Base-by-base conservation (phyloP, 2,797 vertebrate species). In the Morelia viridis region DNA sequence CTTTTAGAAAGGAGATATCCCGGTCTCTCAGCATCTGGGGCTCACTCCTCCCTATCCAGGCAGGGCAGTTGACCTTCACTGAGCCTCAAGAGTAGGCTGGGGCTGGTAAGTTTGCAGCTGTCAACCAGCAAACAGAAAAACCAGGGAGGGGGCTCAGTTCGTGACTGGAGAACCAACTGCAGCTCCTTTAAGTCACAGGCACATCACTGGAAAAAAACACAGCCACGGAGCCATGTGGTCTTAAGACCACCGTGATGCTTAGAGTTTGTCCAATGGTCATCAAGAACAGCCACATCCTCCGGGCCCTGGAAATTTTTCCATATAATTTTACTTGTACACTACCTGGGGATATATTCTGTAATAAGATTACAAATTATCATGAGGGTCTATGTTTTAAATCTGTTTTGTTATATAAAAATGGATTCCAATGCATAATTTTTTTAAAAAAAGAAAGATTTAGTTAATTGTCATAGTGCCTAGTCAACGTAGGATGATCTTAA, bases 351-450 rank as follows among this genome's bases (percentile, higher is more conserved):
- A 24, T 31, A 71, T 56, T 17, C 35, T 8, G 13, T 41, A 41
- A 76, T 76, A 76, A 76, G 71, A 17, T 76, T 76, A 76, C 17
- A 76, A 41, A 76, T 76, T 41, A 22, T 76, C 22, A 41, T 76
- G 35, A 41, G 35, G 71, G 41, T 19, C 6, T 41, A 76, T 17
- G 71, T 41, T 76, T 76, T 41, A 17, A 76, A 76, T 35, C 17
- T 90, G 9, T n/a, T 90, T 62, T 90, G 6, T 71, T 90, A 92
- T 94, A 88, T 60, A 85, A 90, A 62, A 87, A 68, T 4, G 5
- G 46, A 57, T 10, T 46, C 22, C n/a, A 31, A 8, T 61, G 53
- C 90, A 76, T 76, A 7, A 19, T 76, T 76, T 9, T 35, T n/a
- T 26, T 28, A 7, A 68, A 76, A 41, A 76, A 41, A 35, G n/a